phyloP scores from a whole-genome alignment of 2,113 vertebrate genomes.

The zebrafish (Danio rerio) region DNA sequence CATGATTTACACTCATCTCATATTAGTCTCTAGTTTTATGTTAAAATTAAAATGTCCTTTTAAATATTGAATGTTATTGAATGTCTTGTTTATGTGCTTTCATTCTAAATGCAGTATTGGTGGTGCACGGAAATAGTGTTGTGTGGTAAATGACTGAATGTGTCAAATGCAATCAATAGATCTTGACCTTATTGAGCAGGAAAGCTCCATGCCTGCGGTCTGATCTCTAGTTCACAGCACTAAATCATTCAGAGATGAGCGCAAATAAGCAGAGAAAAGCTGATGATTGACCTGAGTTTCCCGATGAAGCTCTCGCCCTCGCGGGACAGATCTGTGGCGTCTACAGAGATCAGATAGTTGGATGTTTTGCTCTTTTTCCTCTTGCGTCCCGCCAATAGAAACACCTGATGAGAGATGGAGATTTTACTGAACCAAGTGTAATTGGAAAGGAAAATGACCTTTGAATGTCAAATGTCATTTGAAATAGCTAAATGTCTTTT shows the following conservation, averaged over 20 bases:
- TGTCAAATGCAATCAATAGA: background rate
- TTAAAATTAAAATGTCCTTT: no score
- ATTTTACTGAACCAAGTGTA: no score
- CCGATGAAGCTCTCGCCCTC: slow-evolving; percentile 93
- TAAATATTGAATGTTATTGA: no score
- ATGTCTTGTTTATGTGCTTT: background rate
- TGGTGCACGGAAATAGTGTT: background rate
- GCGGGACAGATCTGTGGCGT: slow-evolving; percentile 92
- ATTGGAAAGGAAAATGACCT: no score
- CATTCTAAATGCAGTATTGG: background rate
- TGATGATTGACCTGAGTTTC: slow-evolving; percentile 86
- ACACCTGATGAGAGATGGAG: slow-evolving; percentile 75
- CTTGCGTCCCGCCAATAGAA: slow-evolving; percentile 94
- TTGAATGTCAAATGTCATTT: no score
- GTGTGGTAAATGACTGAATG: background rate
- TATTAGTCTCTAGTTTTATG: no score
- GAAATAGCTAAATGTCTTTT: no score
- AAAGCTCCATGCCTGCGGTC: background rate
- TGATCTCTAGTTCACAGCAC: background rate
- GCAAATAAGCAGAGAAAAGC: background rate
- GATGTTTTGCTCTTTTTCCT: slow-evolving; percentile 98
- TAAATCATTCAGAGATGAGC: no score
- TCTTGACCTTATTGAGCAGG: background rate
- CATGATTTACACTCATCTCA: no score
- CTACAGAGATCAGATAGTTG: slow-evolving; percentile 96